Conservation (phyloP, 1,140 invertebrate genomes). For the Magallana gigas region DNA sequence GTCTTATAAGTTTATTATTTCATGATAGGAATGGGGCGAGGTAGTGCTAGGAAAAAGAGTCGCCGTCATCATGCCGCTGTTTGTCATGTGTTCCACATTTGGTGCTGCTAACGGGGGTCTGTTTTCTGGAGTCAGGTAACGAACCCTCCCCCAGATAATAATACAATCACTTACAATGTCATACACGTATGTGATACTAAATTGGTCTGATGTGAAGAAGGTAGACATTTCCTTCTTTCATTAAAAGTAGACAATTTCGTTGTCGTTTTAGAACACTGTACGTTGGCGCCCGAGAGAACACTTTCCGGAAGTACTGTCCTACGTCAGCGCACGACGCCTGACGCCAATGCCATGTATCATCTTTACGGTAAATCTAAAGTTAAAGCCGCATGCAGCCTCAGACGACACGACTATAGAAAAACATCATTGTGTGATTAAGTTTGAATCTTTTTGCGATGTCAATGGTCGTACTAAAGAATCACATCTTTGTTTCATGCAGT, state of each 20-base stretch:
- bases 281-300: slow-evolving; percentile 94
- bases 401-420: too few species aligned
- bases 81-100: slow-evolving; percentile 97
- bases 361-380: slow-evolving; percentile 87
- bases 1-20: too few species aligned
- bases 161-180: too few species aligned
- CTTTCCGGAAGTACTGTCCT: slow-evolving; percentile 90
- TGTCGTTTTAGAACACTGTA: slow-evolving; percentile 86
- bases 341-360: slow-evolving; percentile 94
- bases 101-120: slow-evolving; percentile 98
- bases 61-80: slow-evolving; percentile 93
- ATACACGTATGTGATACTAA: too few species aligned
- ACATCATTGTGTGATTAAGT: too few species aligned
- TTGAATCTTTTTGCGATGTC: too few species aligned
- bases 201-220: too few species aligned
- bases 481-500: too few species aligned
- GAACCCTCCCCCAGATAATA: not conserved
- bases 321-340: slow-evolving; percentile 90
- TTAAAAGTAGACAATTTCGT: too few species aligned
- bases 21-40: slow-evolving; percentile 90
- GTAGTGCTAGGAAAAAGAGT: slow-evolving; percentile 92
- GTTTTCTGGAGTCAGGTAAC: slow-evolving; percentile 92
- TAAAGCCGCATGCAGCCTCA: too few species aligned
- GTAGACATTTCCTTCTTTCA: too few species aligned
- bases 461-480: too few species aligned